Evolutionary conservation across 2,888 invertebrate species (phyloP), one percentile per base, ranked within the genome.

Genomic region (Odontocolon sp.): DNA sequence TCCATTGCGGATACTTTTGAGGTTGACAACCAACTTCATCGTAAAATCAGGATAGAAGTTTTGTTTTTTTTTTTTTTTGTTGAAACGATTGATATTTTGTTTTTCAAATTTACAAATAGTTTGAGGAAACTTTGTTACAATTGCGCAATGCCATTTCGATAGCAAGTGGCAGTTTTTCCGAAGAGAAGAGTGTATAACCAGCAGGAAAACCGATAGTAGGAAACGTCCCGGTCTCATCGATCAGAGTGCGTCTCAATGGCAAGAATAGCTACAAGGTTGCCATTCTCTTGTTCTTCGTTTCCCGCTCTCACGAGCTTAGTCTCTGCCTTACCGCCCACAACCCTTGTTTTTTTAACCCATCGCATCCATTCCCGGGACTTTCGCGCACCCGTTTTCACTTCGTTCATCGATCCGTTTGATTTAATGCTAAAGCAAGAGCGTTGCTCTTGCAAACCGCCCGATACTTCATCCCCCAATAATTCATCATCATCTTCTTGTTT

Each of bases 251-350:
- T 76, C 70, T 76, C 71, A 69, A 76, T 67, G 67, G 67, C 56
- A 71, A 71, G 56, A 71, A 70, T 70, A 70, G 66, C 76, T 61
- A 66, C 76, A 67, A 76, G 61, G 71, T 71, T 76, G 76, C 54
- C 21, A 45, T 52, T 45, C 59, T 42, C 42, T 33, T 16, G 42
- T 3, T 21, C 54, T 31, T 54, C 18, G 2, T 42, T 50, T 26
- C 8, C 5, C 21, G 54, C 61, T 42, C 36, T 47, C n/a, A 26
- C 16, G 26, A 38, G 33, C 28, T 68, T 36, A 47, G 23, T 71
- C 71, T 36, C 64, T 54, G 54, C 50, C 67, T 38, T 16, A 33
- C 67, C 45, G 59, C 77, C 59, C 64, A 64, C 50, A 47, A 75
- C 64, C 64, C 75, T 64, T n/a, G n/a, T n/a, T n/a, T n/a, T n/a